Evolutionary conservation across 2,888 invertebrate species (phyloP).

Genomic region (Ellobium chinense): DNA sequence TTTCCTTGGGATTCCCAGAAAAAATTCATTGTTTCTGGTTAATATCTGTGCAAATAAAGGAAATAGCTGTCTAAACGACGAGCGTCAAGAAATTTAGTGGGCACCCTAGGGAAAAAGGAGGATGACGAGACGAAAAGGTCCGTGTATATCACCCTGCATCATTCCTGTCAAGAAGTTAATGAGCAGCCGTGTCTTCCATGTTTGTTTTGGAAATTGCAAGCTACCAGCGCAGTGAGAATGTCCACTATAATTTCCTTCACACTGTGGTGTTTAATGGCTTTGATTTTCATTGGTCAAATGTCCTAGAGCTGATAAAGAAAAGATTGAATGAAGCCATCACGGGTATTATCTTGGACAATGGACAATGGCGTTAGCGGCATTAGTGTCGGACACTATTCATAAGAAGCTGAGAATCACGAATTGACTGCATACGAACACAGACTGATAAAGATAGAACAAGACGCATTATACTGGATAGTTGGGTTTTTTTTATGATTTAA

Average conservation of each 20-base stretch:
- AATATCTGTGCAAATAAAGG: slow-evolving; percentile 4
- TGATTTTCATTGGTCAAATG: too few species aligned
- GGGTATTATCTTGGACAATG: too few species aligned
- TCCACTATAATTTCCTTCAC: background rate
- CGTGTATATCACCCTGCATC: slow-evolving; percentile 3
- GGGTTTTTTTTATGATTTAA: too few species aligned
- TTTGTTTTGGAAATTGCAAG: background rate
- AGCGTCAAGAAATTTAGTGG: slow-evolving; percentile 1
- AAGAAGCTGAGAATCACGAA: too few species aligned
- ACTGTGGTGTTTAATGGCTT: too few species aligned
- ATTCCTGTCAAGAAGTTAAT: background rate
- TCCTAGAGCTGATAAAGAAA: too few species aligned
- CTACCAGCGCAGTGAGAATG: background rate
- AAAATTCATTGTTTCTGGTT: slow-evolving; percentile 25
- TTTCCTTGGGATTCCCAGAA: background rate
- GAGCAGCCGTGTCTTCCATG: background rate
- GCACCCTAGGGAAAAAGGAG: background rate
- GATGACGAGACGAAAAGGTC: background rate
- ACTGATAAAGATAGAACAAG: too few species aligned
- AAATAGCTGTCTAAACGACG: slow-evolving; percentile 4
- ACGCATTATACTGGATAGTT: too few species aligned
- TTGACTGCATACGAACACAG: too few species aligned
- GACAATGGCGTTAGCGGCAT: too few species aligned
- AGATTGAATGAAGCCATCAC: too few species aligned
- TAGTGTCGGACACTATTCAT: too few species aligned